Percentiles rank a stretch among this genome's conserved stretches.
These are phyloP conservation scores for Scomber japonicus DNA, from an alignment of 2,113 vertebrate species.

Conservation along the genomic window DNA sequence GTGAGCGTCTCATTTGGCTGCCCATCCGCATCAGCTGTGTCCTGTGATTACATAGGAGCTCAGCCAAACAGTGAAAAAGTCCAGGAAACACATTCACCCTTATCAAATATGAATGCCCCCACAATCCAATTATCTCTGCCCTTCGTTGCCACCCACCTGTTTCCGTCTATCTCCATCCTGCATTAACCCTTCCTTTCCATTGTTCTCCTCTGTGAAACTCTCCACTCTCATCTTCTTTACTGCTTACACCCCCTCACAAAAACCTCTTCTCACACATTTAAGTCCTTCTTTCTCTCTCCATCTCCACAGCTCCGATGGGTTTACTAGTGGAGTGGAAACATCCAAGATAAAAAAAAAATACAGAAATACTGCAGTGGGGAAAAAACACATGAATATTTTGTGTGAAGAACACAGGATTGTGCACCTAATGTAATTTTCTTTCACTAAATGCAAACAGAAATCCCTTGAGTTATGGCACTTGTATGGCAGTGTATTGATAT, in stretches of 20 bases:
- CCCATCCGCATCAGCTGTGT: slow-evolving; percentile 21
- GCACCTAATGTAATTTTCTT: not conserved
- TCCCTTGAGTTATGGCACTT: not conserved
- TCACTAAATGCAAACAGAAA: not conserved
- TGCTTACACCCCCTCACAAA: not conserved
- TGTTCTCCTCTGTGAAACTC: slow-evolving; percentile 14
- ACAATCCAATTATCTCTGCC: slow-evolving; percentile 45
- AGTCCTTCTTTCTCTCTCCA: not conserved
- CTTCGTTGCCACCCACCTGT: slow-evolving; percentile 21
- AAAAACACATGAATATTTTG: slow-evolving; percentile 4
- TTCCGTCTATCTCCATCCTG: not conserved
- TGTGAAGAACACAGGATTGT: not conserved
- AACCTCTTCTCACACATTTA: slow-evolving; percentile 2
- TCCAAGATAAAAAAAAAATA: not conserved
- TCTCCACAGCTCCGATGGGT: not conserved
- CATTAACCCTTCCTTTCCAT: not conserved
- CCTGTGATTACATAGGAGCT: slow-evolving; percentile 38
- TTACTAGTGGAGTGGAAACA: slow-evolving; percentile 5
- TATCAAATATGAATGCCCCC: slow-evolving; percentile 36
- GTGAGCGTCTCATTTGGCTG: slow-evolving; percentile 8
- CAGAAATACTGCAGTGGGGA: not conserved
- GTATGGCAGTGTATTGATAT: not conserved
- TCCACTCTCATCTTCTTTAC: not conserved
- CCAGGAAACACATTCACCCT: slow-evolving; percentile 33
- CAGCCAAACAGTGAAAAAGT: slow-evolving; percentile 30